Conservation (phyloP, 2,888 invertebrate genomes). For the Drosophila kanekoi region DNA sequence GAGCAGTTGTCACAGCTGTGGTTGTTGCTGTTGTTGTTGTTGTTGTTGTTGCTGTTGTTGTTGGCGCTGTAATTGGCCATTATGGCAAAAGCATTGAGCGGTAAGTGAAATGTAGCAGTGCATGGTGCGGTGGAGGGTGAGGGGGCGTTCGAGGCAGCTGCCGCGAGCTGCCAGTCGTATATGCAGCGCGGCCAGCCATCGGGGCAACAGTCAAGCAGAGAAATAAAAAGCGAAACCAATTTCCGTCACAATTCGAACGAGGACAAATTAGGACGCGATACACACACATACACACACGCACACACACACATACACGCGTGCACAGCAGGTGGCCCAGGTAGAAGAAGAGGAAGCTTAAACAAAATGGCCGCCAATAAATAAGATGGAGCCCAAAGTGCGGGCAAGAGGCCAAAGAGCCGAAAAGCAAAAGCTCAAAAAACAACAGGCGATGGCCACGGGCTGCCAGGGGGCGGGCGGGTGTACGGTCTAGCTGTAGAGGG, state of each 20-base stretch:
- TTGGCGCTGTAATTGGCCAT: constrained; percentile 72
- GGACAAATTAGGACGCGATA: constrained; percentile 71
- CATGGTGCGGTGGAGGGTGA: background rate
- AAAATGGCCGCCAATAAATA: constrained; percentile 80
- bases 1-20: constrained; percentile 36
- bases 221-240: constrained; percentile 71
- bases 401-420: constrained; percentile 34
- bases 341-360: constrained; percentile 46
- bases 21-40: constrained; percentile 15
- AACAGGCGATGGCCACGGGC: constrained; percentile 1
- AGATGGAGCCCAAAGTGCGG: constrained; percentile 29
- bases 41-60: constrained; percentile 35
- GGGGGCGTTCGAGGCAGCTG: background rate
- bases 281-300: constrained; percentile 20
- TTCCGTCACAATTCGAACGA: constrained; percentile 77
- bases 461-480: background rate
- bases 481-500: background rate
- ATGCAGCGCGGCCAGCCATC: background rate
- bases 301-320: constrained; percentile 16
- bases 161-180: background rate
- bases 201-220: constrained; percentile 1
- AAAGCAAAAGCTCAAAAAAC: constrained; percentile 72
- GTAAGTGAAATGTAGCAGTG: constrained; percentile 12
- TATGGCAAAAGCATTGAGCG: constrained; percentile 42
- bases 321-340: constrained; percentile 30